A percentile compares a stretch with the other conserved stretches of the same genome.
Conservation (phyloP, 1,140 invertebrate genomes). For the Eufriesea mexicana region DNA sequence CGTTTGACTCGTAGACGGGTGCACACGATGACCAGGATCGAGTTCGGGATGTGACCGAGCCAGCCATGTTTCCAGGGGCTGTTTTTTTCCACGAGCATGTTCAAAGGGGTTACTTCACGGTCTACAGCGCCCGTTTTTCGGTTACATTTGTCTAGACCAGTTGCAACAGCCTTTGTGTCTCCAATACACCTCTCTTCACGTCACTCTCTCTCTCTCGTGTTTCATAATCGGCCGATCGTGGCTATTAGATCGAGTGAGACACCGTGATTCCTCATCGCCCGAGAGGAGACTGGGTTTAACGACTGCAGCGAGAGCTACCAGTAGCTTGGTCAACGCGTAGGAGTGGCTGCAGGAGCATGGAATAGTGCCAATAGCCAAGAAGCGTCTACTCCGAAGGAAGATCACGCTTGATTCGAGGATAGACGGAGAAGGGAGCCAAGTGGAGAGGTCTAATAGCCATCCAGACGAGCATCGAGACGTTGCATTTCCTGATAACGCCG, state of each 20-base stretch:
- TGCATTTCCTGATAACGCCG: not conserved
- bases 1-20: not conserved
- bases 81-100: not conserved
- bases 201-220: not conserved
- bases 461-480: slow-evolving; percentile 8
- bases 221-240: not conserved
- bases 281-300: not conserved
- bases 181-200: not conserved
- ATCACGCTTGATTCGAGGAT: slow-evolving; percentile 1
- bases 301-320: not conserved
- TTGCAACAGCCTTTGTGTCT: slow-evolving; percentile 4
- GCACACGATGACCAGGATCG: not conserved
- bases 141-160: slow-evolving; percentile 39
- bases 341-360: slow-evolving; percentile 37
- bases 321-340: slow-evolving; percentile 23
- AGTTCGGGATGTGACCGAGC: slow-evolving; percentile 4
- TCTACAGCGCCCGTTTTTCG: slow-evolving; percentile 16
- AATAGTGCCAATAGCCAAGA: slow-evolving; percentile 56
- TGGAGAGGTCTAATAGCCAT: not conserved
- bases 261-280: not conserved
- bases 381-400: slow-evolving; percentile 45
- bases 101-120: slow-evolving; percentile 46
- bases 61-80: not conserved
- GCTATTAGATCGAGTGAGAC: not conserved
- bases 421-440: not conserved